Conservation (phyloP, 2,888 invertebrate species). For the Drosophila subquinaria region DNA sequence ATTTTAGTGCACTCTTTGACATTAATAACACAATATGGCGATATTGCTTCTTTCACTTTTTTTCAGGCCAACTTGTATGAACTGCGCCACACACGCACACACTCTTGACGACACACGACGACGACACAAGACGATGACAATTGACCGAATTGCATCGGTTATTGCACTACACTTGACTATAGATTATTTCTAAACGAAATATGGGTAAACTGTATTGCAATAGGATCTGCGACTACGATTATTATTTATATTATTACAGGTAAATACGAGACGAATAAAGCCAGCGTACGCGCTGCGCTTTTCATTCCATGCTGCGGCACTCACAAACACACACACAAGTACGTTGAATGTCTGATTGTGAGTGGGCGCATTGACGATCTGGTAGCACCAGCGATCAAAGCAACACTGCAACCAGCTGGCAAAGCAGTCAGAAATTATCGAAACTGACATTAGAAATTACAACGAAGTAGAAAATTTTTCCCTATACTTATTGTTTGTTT, state of each 20-base stretch:
- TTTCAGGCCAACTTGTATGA: slow-evolving; percentile 69
- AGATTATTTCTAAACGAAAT: slow-evolving; percentile 22
- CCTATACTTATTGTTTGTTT: not conserved
- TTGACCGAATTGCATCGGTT: slow-evolving; percentile 59
- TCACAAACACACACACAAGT: slow-evolving; percentile 58
- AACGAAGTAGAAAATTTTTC: not conserved
- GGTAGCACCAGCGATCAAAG: slow-evolving; percentile 46
- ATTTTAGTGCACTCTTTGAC: slow-evolving; percentile 64
- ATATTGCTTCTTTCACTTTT: slow-evolving; percentile 69
- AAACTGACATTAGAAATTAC: not conserved
- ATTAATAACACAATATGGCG: slow-evolving; percentile 77
- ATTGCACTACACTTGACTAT: slow-evolving; percentile 65
- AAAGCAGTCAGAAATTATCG: slow-evolving; percentile 2
- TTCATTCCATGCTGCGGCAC: slow-evolving; percentile 78
- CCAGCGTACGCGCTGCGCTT: slow-evolving; percentile 68
- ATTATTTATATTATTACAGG: slow-evolving; percentile 49
- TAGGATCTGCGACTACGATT: slow-evolving; percentile 30
- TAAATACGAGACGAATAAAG: slow-evolving; percentile 62
- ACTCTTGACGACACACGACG: slow-evolving; percentile 37
- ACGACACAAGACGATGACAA: slow-evolving; percentile 18
- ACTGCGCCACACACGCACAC: slow-evolving; percentile 67
- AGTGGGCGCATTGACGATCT: slow-evolving; percentile 43
- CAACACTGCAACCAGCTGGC: slow-evolving; percentile 20
- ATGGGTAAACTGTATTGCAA: slow-evolving; percentile 27
- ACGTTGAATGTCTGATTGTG: slow-evolving; percentile 25